Base-by-base conservation (phyloP, 2,797 vertebrate genomes). In the Falco columbarius region DNA sequence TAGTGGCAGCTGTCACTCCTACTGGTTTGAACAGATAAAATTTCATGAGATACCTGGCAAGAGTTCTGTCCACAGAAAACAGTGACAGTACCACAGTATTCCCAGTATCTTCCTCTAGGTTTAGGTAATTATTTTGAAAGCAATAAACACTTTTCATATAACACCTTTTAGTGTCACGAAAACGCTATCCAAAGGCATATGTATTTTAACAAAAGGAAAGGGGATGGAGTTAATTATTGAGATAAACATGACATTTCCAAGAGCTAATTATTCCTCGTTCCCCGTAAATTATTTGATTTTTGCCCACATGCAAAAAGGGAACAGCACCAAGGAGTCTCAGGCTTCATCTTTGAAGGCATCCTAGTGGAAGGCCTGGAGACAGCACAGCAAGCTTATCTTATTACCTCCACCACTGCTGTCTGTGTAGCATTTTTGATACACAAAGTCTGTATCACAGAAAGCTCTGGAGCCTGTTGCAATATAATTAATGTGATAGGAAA, bases 401-500 rank as follows among this genome's bases (percentile, higher is more conserved):
- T 71, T 59, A n/a, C 52, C 30, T 30, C 51, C 44, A 29, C 13
- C 81, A 10, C 62, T 4, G 51, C 24, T 49, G 81, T 71, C 77
- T 75, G 52, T 14, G 49, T 3, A 86, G 67, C 4, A 1, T 55
- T 92, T 94, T 11, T 79, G 96, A 95, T 90, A 81, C 3, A 52
- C 61, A 26, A 71, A 85, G 55, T 9, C 85, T 73, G 74, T 72
- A 89, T 81, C 93, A 80, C 63, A 87, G 73, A 92, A 82, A 94
- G 81, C 89, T 74, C 93, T 58, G 47, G 89, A 95, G 93, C 75
- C 90, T 16, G 3, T 15, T 92, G 91, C 91, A 94, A 67, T 56
- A 58, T 92, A 92, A 97, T 93, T 94, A 93, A 96, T 95, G 93
- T 61, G 93, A 86, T 94, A 88, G 93, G 89, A 93, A 96, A 95